phyloP scores from a whole-genome alignment of 53 echinoderm and acorn worm genomes.

The Stichopus horrens region DNA sequence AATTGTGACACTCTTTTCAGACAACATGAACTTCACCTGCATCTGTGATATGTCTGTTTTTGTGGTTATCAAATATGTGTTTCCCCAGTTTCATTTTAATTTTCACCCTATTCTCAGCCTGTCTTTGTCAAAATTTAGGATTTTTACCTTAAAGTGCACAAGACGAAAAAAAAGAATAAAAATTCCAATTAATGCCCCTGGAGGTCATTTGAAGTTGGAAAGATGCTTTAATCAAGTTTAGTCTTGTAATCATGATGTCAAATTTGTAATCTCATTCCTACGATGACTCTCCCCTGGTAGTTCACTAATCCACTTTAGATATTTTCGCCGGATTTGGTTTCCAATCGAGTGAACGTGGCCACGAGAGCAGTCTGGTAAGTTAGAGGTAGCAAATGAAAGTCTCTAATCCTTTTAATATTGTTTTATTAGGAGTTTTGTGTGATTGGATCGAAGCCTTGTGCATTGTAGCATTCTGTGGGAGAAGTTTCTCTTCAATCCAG shows the following conservation, averaged over 20 bases:
- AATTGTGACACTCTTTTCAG: too few relatives aligned
- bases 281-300: conserved; percentile 35
- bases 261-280: conserved; percentile 48
- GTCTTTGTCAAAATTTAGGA: conserved; percentile 18
- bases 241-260: conserved; percentile 49
- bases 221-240: conserved; percentile 41
- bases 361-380: conserved; percentile 22
- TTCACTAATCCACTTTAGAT: conserved; percentile 41
- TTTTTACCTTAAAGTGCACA: conserved; percentile 28
- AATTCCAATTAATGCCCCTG: conserved; percentile 40
- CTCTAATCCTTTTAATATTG: conserved; percentile 50
- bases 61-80: background rate
- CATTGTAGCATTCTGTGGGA: conserved; percentile 37
- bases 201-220: conserved; percentile 44
- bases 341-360: conserved; percentile 46
- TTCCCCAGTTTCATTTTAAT: background rate
- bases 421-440: conserved; percentile 46
- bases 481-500: background rate
- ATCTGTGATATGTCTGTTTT: background rate
- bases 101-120: background rate
- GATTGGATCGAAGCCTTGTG: conserved; percentile 45
- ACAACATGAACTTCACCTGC: background rate
- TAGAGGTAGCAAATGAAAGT: conserved; percentile 41
- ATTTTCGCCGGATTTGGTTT: conserved; percentile 45
- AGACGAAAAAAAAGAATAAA: background rate